phyloP scores from a whole-genome alignment of 2,888 invertebrate species.

The Seira musarum region DNA sequence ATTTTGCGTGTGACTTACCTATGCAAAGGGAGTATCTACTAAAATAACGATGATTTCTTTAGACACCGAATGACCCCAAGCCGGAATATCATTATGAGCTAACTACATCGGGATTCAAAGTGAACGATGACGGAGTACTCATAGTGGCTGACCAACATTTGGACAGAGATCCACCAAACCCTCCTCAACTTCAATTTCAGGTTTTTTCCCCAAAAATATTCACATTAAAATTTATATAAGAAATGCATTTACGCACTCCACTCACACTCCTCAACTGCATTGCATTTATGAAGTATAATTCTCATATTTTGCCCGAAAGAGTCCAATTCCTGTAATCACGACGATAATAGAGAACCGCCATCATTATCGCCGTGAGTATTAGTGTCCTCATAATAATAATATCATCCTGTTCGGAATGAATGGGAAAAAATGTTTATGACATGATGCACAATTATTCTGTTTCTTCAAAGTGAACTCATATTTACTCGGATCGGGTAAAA shows the following conservation, averaged over 20 bases:
- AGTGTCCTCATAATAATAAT: slow-evolving; percentile 14
- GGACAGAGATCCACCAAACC: slow-evolving; percentile 90
- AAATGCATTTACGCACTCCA: too few relatives aligned
- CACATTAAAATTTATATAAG: slow-evolving; percentile 14
- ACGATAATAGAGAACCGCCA: too few relatives aligned
- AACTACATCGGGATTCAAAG: slow-evolving; percentile 87
- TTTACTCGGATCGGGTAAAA: neutral
- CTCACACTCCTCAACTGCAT: too few relatives aligned
- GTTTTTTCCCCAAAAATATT: slow-evolving; percentile 72
- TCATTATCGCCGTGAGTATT: too few relatives aligned
- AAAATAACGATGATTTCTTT: too few relatives aligned
- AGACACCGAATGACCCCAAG: slow-evolving; percentile 85
- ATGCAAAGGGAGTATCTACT: slow-evolving; percentile 29
- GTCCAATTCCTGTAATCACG: slow-evolving; percentile 24
- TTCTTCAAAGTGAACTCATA: too few relatives aligned
- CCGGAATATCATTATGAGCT: slow-evolving; percentile 87
- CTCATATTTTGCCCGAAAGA: too few relatives aligned
- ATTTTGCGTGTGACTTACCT: slow-evolving; percentile 24
- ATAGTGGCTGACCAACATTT: slow-evolving; percentile 87
- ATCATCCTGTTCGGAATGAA: slow-evolving; percentile 8
- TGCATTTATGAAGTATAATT: too few relatives aligned
- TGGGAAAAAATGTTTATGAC: neutral
- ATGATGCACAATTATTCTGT: slow-evolving; percentile 14
- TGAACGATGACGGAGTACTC: slow-evolving; percentile 81
- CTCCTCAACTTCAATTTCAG: slow-evolving; percentile 88